Conservation (phyloP, 2,888 invertebrate species). For the Tinea semifulvella region DNA sequence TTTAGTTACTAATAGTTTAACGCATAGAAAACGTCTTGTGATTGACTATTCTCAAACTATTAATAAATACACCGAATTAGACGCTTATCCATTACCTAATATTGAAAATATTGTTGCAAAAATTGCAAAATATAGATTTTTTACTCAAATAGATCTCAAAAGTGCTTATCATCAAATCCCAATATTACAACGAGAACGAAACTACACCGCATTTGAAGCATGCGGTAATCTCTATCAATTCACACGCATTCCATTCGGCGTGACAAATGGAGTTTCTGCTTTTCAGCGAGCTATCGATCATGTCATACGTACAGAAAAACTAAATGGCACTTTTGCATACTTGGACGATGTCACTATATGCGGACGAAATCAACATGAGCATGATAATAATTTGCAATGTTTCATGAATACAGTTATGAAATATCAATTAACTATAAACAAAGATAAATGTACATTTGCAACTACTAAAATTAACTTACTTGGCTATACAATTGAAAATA, state of each 20-base stretch:
- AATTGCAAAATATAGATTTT: neutral
- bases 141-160: neutral
- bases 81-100: constrained; percentile 9
- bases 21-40: neutral
- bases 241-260: constrained; percentile 9
- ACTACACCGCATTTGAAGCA: constrained; percentile 11
- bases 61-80: constrained; percentile 8
- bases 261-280: constrained; percentile 4
- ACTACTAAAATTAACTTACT: too few relatives aligned
- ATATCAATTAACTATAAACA: neutral
- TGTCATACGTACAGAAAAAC: neutral
- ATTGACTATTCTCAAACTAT: constrained; percentile 12
- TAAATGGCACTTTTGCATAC: neutral
- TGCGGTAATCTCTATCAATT: neutral
- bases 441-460: too few relatives aligned
- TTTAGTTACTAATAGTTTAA: neutral
- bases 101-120: neutral
- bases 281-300: constrained; percentile 6
- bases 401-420: neutral
- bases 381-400: neutral
- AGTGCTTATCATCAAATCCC: constrained; percentile 3
- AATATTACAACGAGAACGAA: neutral
- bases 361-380: neutral
- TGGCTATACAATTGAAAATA: too few relatives aligned
- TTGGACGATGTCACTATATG: neutral